Evolutionary conservation across 1,140 invertebrate genomes (phyloP).

Genomic region (Pararge aegeria): DNA sequence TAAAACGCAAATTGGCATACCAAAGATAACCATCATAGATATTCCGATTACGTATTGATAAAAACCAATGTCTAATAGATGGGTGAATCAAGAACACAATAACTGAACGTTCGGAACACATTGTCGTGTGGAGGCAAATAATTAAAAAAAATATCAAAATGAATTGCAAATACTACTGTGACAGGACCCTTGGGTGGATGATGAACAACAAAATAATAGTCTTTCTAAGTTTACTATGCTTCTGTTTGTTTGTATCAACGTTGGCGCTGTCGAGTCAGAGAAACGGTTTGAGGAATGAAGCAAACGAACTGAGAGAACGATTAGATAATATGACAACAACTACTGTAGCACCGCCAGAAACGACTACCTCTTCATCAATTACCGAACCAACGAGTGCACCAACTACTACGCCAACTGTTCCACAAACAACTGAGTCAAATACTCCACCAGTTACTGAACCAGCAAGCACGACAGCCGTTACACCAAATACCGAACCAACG

Average conservation of each 20-base stretch:
- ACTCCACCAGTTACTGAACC: too few relatives aligned
- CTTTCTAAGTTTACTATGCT: slow-evolving; percentile 55
- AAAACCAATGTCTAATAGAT: neutral
- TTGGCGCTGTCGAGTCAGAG: slow-evolving; percentile 54
- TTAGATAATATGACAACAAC: slow-evolving; percentile 19
- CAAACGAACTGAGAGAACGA: slow-evolving; percentile 36
- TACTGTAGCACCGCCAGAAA: too few relatives aligned
- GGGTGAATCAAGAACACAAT: neutral
- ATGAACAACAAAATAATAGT: slow-evolving; percentile 68
- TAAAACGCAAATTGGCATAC: neutral
- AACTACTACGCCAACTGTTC: too few relatives aligned
- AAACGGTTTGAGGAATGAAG: slow-evolving; percentile 39
- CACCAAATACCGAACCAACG: too few relatives aligned
- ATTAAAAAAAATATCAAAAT: slow-evolving; percentile 34
- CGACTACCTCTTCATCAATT: too few relatives aligned
- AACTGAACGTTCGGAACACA: neutral
- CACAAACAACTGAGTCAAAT: too few relatives aligned
- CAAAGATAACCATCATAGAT: too few relatives aligned
- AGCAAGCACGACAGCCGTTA: too few relatives aligned
- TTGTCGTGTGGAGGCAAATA: neutral
- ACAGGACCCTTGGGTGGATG: slow-evolving; percentile 52
- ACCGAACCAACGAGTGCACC: too few relatives aligned
- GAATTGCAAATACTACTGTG: slow-evolving; percentile 55
- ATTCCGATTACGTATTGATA: neutral
- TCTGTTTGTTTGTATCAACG: slow-evolving; percentile 62